Conservation (phyloP, 2,113 vertebrate genomes). For the Neolamprologus hecqui region DNA sequence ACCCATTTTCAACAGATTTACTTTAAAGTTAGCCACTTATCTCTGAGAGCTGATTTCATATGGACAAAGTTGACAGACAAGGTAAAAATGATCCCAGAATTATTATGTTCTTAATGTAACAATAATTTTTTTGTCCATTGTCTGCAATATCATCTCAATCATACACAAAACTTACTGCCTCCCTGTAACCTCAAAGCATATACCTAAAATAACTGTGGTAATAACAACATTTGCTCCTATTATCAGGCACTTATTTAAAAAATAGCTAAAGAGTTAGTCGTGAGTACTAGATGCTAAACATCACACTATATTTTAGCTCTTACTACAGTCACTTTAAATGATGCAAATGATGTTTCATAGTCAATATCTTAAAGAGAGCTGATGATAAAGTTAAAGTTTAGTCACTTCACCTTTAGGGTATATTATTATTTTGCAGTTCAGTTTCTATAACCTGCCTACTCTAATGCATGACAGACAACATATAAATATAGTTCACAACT, state of each 20-base stretch:
- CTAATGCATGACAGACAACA: not conserved
- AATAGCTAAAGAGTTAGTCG: not conserved
- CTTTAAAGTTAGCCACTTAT: not conserved
- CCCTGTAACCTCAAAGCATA: not conserved
- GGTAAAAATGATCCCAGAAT: not conserved
- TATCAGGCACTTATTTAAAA: not conserved
- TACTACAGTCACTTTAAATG: not conserved
- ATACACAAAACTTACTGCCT: not conserved
- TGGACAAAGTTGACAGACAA: not conserved
- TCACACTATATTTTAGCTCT: not conserved
- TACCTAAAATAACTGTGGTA: not conserved
- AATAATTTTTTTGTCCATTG: not conserved
- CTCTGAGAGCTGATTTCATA: not conserved
- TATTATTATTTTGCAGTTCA: not conserved
- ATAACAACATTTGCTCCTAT: not conserved
- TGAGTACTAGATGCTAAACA: not conserved
- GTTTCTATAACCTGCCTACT: not conserved
- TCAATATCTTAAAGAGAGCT: not conserved
- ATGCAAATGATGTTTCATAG: not conserved
- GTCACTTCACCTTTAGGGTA: not conserved
- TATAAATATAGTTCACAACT: not conserved
- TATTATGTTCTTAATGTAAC: not conserved
- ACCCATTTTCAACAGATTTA: not conserved
- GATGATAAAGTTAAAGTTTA: not conserved
- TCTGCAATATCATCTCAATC: not conserved